phyloP scores from a whole-genome alignment of 2,797 vertebrate genomes.

The Onychomys arenicola region DNA sequence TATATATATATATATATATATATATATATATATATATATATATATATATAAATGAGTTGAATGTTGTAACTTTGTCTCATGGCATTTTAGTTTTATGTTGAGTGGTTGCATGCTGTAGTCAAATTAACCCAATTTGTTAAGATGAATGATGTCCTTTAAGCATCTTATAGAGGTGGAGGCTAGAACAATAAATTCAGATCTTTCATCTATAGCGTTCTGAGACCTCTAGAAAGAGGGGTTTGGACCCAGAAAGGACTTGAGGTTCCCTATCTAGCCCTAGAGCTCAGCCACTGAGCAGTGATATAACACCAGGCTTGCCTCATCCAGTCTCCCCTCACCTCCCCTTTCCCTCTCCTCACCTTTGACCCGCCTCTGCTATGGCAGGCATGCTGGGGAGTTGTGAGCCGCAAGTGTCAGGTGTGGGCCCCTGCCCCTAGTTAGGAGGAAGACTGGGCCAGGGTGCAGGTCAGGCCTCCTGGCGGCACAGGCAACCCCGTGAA shows the following conservation, averaged over 20 bases:
- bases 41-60: background rate
- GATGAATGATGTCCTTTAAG: conserved; percentile 54
- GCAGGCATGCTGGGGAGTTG: background rate
- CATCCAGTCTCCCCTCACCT: background rate
- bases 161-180: conserved; percentile 65
- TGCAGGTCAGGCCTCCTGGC: background rate
- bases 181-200: conserved; percentile 49
- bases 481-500: background rate
- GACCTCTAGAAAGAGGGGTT: conserved; percentile 36
- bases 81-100: conserved; percentile 55
- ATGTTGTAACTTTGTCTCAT: background rate
- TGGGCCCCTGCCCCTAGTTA: background rate
- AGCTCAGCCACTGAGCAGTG: background rate
- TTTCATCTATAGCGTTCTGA: conserved; percentile 37
- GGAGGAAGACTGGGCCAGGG: background rate
- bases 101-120: conserved; percentile 25
- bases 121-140: conserved; percentile 75
- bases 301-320: background rate
- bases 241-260: background rate
- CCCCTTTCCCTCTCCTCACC: background rate
- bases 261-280: background rate
- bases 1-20: too few species aligned
- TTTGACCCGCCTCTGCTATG: background rate
- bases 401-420: background rate
- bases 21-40: too few species aligned